Evolutionary conservation across 2,888 invertebrate genomes (phyloP).

Genomic region (Melanchra persicariae): DNA sequence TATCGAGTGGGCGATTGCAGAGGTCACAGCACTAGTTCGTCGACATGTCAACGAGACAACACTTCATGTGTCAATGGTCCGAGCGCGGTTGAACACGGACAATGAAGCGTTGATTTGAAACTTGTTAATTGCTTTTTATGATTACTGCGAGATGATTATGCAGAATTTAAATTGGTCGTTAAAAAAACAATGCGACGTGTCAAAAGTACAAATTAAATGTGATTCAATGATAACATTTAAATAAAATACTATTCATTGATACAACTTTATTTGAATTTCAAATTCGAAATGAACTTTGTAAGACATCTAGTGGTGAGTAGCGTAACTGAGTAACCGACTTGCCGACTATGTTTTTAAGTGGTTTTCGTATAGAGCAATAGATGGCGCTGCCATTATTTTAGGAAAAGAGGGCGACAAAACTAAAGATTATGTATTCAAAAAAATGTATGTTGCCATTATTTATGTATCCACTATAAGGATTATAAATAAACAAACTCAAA

Average conservation of each 20-base stretch:
- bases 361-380: conserved; percentile 20
- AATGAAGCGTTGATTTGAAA: conserved; percentile 63
- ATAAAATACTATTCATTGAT: too few relatives aligned
- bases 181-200: neutral
- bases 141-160: conserved; percentile 59
- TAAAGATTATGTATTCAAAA: accelerated
- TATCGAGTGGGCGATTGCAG: conserved; percentile 59
- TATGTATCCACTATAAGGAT: neutral
- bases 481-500: too few relatives aligned
- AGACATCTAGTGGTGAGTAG: conserved; percentile 72
- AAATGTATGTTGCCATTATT: too few relatives aligned
- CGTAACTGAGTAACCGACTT: conserved; percentile 44
- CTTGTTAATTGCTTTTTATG: conserved; percentile 65
- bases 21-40: conserved; percentile 66
- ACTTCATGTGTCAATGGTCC: conserved; percentile 70
- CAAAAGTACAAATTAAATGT: neutral
- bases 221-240: neutral
- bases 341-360: neutral
- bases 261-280: neutral
- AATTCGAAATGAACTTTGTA: neutral
- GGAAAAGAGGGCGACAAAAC: neutral
- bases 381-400: conserved; percentile 54
- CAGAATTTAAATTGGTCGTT: conserved; percentile 32
- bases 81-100: conserved; percentile 54
- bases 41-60: conserved; percentile 72